phyloP scores from a whole-genome alignment of 2,888 invertebrate genomes.

The Geotrupes spiniger region DNA sequence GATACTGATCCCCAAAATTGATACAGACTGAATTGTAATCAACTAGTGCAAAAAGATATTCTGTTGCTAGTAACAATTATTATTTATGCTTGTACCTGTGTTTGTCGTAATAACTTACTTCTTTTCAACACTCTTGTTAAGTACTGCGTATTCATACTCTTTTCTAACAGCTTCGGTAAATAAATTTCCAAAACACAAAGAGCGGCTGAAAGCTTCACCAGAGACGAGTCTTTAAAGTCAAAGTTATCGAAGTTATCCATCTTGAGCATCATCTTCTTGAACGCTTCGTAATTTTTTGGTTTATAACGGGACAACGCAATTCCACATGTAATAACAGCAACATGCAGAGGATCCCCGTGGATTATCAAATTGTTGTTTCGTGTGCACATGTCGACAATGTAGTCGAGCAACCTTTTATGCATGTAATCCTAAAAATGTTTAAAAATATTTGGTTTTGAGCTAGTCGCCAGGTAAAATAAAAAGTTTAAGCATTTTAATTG shows the following conservation, averaged over 20 bases:
- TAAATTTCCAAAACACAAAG: slow-evolving; percentile 60
- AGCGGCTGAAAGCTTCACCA: slow-evolving; percentile 57
- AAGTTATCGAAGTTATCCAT: slow-evolving; percentile 34
- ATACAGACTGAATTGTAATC: too few relatives aligned
- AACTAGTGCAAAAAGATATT: too few relatives aligned
- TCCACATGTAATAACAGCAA: slow-evolving; percentile 55
- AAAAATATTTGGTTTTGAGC: too few relatives aligned
- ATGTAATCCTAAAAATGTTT: slow-evolving; percentile 54
- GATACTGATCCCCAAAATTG: too few relatives aligned
- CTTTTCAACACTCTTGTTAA: slow-evolving; percentile 42
- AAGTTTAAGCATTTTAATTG: too few relatives aligned
- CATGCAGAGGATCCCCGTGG: slow-evolving; percentile 47
- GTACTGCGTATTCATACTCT: slow-evolving; percentile 37
- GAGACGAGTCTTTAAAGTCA: slow-evolving; percentile 43
- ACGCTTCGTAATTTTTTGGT: slow-evolving; percentile 56
- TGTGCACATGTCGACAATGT: slow-evolving; percentile 54
- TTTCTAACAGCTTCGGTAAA: too few relatives aligned
- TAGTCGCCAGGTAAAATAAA: too few relatives aligned
- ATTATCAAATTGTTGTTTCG: slow-evolving; percentile 48
- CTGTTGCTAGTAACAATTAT: too few relatives aligned
- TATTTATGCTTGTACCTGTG: too few relatives aligned
- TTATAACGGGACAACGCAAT: slow-evolving; percentile 59
- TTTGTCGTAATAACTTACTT: too few relatives aligned
- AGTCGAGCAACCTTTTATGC: slow-evolving; percentile 57
- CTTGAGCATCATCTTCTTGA: slow-evolving; percentile 39